Conservation (phyloP, 2,888 invertebrate genomes). For the Philaethria dido region DNA sequence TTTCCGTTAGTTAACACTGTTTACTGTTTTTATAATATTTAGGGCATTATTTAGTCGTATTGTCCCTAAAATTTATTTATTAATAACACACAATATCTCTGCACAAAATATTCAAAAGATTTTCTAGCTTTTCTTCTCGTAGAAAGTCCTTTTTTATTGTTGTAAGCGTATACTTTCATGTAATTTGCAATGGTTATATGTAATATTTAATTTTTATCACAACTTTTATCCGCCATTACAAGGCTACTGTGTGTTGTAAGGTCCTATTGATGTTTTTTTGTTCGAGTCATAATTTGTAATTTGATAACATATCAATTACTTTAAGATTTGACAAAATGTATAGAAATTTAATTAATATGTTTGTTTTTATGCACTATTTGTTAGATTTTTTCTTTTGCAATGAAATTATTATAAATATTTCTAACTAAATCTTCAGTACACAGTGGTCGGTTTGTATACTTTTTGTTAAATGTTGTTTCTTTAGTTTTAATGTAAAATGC, state of each 20-base stretch:
- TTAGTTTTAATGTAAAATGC: slow-evolving; percentile 73
- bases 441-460: slow-evolving; percentile 46
- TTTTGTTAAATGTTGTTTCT: slow-evolving; percentile 71
- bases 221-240: slow-evolving; percentile 61
- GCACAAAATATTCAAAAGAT: slow-evolving; percentile 25
- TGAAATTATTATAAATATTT: neutral
- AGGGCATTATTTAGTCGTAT: slow-evolving; percentile 24
- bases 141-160: slow-evolving; percentile 17
- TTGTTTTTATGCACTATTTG: neutral
- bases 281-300: neutral
- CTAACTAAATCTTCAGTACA: slow-evolving; percentile 23
- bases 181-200: slow-evolving; percentile 39
- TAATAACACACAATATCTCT: slow-evolving; percentile 18
- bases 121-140: slow-evolving; percentile 22
- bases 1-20: neutral
- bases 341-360: neutral
- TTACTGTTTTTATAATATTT: slow-evolving; percentile 1
- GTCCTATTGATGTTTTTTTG: neutral
- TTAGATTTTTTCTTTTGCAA: neutral
- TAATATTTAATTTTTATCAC: slow-evolving; percentile 45
- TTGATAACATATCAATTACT: neutral
- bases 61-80: slow-evolving; percentile 28
- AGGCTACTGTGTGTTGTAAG: slow-evolving; percentile 14
- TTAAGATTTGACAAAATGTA: neutral
- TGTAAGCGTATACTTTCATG: slow-evolving; percentile 33